Conservation (phyloP, 2,888 invertebrate genomes). For the Amphiduros pacificus region DNA sequence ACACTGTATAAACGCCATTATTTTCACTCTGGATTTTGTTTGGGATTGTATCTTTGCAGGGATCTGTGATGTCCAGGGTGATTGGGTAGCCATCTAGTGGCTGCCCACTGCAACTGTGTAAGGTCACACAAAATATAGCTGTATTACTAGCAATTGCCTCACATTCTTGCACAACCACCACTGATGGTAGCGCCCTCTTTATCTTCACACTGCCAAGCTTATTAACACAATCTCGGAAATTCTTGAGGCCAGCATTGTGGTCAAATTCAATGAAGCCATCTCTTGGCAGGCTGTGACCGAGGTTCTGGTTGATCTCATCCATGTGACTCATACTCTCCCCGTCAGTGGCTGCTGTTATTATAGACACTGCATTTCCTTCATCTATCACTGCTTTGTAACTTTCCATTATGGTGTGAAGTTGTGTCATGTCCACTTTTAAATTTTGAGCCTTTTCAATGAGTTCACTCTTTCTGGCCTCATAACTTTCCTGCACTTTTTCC, state of each 20-base stretch:
- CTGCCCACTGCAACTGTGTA: not conserved
- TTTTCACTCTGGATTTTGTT: not conserved
- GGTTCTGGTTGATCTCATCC: no score
- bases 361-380: not conserved
- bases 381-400: not conserved
- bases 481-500: not conserved
- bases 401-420: not conserved
- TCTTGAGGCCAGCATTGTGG: constrained; percentile 1
- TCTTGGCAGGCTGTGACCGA: not conserved
- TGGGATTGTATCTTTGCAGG: not conserved
- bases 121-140: not conserved
- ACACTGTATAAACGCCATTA: constrained; percentile 5
- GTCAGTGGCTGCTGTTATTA: not conserved
- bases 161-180: not conserved
- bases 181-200: not conserved
- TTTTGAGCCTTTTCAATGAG: constrained; percentile 10
- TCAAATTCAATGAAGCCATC: constrained; percentile 1
- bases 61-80: constrained; percentile 2
- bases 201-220: not conserved
- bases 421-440: constrained; percentile 1
- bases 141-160: not conserved
- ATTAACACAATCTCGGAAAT: not conserved
- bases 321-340: not conserved
- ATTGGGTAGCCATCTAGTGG: constrained; percentile 1
- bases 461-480: not conserved